A percentile compares a stretch with the other conserved stretches of the same genome.
Evolutionary conservation across 2,888 invertebrate genomes (phyloP).

Genomic region (Nipponacmea schrenckii): DNA sequence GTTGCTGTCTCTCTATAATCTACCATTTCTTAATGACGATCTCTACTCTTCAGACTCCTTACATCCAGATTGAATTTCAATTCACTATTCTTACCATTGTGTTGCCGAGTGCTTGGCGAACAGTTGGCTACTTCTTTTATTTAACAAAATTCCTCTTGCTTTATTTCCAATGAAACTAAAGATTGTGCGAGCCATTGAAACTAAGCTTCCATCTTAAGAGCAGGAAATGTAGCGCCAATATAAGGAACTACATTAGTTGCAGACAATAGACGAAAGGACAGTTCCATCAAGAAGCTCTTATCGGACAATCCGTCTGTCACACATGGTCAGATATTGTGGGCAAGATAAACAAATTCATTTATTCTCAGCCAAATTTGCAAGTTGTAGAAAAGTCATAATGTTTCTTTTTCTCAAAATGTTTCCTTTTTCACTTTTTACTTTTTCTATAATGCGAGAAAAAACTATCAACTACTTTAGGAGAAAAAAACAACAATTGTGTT

Average conservation of each 20-base stretch:
- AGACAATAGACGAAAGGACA: constrained; percentile 2
- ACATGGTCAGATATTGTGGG: neutral
- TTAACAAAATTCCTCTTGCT: neutral
- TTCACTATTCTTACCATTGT: constrained; percentile 19
- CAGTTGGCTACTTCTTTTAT: constrained; percentile 8
- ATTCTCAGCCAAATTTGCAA: too few species aligned
- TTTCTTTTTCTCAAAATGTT: too few species aligned
- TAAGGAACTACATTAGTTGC: constrained; percentile 8
- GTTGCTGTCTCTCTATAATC: neutral
- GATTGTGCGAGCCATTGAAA: constrained; percentile 12
- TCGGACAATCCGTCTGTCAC: constrained; percentile 9
- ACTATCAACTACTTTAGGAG: too few species aligned
- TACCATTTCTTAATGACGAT: neutral
- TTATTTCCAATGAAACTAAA: constrained; percentile 11
- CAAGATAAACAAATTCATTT: neutral
- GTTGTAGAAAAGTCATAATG: too few species aligned
- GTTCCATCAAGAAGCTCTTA: constrained; percentile 8
- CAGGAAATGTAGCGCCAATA: constrained; percentile 9
- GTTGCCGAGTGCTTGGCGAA: constrained; percentile 8
- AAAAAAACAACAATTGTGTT: too few species aligned
- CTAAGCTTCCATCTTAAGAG: constrained; percentile 8
- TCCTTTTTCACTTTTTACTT: too few species aligned
- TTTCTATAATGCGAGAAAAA: too few species aligned
- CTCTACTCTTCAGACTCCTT: constrained; percentile 13
- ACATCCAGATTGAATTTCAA: constrained; percentile 22